Conservation (phyloP, 2,113 vertebrate genomes). For the Nesogale talazaci region DNA sequence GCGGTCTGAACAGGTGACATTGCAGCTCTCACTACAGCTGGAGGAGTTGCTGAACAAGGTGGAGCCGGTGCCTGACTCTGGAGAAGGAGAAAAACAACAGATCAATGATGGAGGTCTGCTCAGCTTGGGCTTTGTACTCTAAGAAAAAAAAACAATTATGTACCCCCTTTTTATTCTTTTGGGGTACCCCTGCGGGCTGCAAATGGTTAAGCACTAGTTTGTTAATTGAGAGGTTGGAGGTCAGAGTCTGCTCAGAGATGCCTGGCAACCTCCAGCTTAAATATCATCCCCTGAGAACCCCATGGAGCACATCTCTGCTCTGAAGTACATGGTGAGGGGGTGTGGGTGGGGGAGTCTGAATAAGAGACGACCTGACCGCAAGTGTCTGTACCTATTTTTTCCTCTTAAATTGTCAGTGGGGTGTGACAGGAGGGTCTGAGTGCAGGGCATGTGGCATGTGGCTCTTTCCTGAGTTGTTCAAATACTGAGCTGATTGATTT, state of each 20-base stretch:
- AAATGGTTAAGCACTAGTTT: background rate
- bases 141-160: background rate
- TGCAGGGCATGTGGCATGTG: background rate
- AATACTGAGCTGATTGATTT: slow-evolving; percentile 93
- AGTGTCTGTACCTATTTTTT: too few species aligned
- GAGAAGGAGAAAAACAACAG: background rate
- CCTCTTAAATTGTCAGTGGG: background rate
- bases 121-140: background rate
- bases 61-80: slow-evolving; percentile 94
- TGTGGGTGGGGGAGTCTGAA: too few species aligned
- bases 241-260: background rate
- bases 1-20: slow-evolving; percentile 90
- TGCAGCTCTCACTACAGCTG: slow-evolving; percentile 95
- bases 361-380: too few species aligned
- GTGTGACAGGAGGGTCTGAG: background rate
- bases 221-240: background rate
- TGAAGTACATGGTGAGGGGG: too few species aligned
- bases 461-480: slow-evolving; percentile 94
- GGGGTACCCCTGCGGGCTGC: background rate
- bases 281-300: background rate
- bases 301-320: background rate
- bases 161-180: background rate
- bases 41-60: slow-evolving; percentile 96
- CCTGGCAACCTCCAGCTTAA: background rate
- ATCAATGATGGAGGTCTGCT: background rate